phyloP scores from a whole-genome alignment of 1,140 invertebrate species.

The Micrasema longulum region DNA sequence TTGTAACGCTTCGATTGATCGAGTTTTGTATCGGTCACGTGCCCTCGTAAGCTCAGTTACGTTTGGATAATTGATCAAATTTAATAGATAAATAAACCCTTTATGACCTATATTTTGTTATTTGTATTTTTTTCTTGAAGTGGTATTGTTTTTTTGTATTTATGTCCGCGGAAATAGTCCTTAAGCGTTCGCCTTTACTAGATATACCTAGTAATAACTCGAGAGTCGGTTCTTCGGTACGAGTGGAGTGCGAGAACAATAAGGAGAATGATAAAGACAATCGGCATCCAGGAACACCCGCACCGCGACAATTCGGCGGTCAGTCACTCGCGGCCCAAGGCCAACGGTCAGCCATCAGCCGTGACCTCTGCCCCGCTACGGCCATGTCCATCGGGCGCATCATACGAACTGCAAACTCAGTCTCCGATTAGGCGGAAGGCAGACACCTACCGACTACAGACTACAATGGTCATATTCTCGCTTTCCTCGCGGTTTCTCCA shows the following conservation, averaged over 20 bases:
- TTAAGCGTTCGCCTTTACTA: too few species aligned
- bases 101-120: too few species aligned
- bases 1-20: neutral
- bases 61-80: too few species aligned
- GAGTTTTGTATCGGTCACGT: neutral
- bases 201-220: too few species aligned
- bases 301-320: conserved; percentile 25
- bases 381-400: neutral
- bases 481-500: too few species aligned
- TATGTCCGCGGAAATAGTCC: too few species aligned
- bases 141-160: too few species aligned
- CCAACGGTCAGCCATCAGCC: conserved; percentile 18
- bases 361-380: conserved; percentile 4
- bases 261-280: neutral
- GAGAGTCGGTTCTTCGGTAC: neutral
- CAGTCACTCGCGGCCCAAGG: conserved; percentile 28
- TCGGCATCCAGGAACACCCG: neutral
- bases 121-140: too few species aligned
- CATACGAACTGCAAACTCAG: too few species aligned
- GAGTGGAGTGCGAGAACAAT: conserved; percentile 1
- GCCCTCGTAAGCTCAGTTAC: too few species aligned
- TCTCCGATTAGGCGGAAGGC: neutral
- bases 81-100: too few species aligned
- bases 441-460: neutral
- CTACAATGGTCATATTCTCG: neutral